Base-by-base conservation (phyloP, 2,797 vertebrate species). In the Acanthis flammea region DNA sequence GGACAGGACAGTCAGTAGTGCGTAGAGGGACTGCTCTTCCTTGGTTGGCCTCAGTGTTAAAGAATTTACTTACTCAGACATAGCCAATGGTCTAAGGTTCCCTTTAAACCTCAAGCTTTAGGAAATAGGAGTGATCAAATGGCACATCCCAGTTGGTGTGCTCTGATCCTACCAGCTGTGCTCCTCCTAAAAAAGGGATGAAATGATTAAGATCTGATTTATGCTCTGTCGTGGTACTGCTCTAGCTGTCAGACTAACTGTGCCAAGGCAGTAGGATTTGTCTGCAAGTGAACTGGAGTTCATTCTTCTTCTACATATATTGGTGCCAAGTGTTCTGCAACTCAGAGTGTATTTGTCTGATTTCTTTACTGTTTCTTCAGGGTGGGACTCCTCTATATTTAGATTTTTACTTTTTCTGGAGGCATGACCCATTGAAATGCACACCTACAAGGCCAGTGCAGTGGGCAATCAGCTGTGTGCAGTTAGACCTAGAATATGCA, bases 181-280 rank as follows among this genome's bases (percentile, higher is more conserved):
- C 75, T 87, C 23, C 74, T 93, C 84, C 18, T 0, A 92, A 95
- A 95, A 90, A 97, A 90, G 51, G 86, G 93, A 95, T 93, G 88
- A 95, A 96, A 96, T 95, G 86, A 97, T 94, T 90, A 95, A 94
- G 72, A 91, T 77, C 57, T 88, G 92, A 95, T 95, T 91, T 95
- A 89, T 94, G 72, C 75, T 94, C 71, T 80, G 68, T 77, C 44
- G 13, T 79, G 79, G 77, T 47, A 77, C 86, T 85, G 72, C 68
- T 94, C 80, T 90, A 70, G 77, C 88, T 93, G 86, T 87, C 30
- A 8, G 84, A 93, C 88, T 94, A 17, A 85, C 86, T 94, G 88
- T 1, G 39, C 61, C 73, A 78, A 92, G 72, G 84, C 86, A 95
- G 74, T 82, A 61, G 84, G 77, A 79, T 87, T 85, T 94, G 71